Evolutionary conservation across 2,113 vertebrate genomes (phyloP), one percentile per base, ranked within the genome.

Genomic region (Chaenogobius annularis): DNA sequence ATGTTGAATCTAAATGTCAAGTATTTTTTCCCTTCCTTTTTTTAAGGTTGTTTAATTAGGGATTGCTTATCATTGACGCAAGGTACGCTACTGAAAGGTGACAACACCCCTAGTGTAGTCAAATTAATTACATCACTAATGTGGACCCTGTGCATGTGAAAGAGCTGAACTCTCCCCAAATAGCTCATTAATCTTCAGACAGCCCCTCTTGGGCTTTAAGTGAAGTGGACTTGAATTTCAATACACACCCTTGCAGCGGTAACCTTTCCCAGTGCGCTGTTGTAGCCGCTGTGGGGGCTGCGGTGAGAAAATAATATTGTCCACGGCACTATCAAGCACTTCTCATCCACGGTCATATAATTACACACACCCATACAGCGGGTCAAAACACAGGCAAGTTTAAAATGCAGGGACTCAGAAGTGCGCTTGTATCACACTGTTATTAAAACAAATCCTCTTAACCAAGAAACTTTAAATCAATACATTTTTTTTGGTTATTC

Each of bases 171-270:
- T 93, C 79, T 90, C 86, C 89, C 90, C 92, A 91, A 92, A 93
- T 90, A 95, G 92, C 86, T 95, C 93, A 95, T 96, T 96, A 96
- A 95, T 95, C 94, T 95, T 95, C 89, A 93, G 89, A 85, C 82
- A 92, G 80, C 77, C 92, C 87, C 85, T 92, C 88, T 76, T 91
- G 84, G 84, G 82, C 75, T 87, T 61, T 63, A 86, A 79, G 82
- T 90, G 87, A 93, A 90, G 89, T 77, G 87, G 80, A 91, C 89
- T 85, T 92, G 84, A 89, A 93, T 92, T 94, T 92, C 69, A 93
- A 91, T 78, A 85, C 84, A 80, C 84, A 72, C 52, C 70, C 78
- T 91, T 82, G 69, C 74, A 83, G 74, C 83, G 35, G 73, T 86
- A 89, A 85, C 66, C 73, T 81, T 90, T 91, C 77, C 80, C 73